Base-by-base conservation (phyloP, 1,140 invertebrate species). In the Pemphigus obesinymphae region DNA sequence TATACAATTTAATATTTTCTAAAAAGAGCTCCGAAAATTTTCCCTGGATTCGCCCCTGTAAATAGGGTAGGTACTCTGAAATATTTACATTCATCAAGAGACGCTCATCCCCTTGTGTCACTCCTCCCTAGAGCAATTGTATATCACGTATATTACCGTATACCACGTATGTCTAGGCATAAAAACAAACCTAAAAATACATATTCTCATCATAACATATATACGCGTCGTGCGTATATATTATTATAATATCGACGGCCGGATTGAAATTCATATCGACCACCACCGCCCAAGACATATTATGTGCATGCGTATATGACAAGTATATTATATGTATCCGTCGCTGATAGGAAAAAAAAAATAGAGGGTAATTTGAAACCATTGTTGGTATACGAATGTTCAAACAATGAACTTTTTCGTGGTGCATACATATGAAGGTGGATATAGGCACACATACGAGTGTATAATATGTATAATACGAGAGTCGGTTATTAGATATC, bases 361-460 rank as follows among this genome's bases (percentile, higher is more conserved):
- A 75, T 53, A 50, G 26, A 29, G 43, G 72, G 45, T 75, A 75
- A 75, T 75, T 75, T 75, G 34, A 75, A 75, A 75, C 72, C 72
- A 75, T 75, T 75, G 48, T 75, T 53, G 72, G 40, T 45, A 20
- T 72, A 75, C 72, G 45, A 75, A 53, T 75, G 43, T 75, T 43
- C 29, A 75, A 75, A 75, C 72, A 75, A 75, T 75, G 72, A 75
- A 75, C 72, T 50, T 75, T 75, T 75, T 75, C 31, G 72, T 53
- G 45, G 43, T 34, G 72, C 45, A 50, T 31, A 34, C 72, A 53
- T 53, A 50, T 26, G 43, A 50, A 75, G 43, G 34, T 50, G 29
- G 48, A 75, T n/a, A n/a, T n/a, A n/a, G 72, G 29, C 48, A 48
- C 72, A 31, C 29, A 23, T 53, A 75, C n/a, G n/a, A n/a, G n/a